phyloP scores from a whole-genome alignment of 2,113 vertebrate genomes.

The Neolamprologus longior region DNA sequence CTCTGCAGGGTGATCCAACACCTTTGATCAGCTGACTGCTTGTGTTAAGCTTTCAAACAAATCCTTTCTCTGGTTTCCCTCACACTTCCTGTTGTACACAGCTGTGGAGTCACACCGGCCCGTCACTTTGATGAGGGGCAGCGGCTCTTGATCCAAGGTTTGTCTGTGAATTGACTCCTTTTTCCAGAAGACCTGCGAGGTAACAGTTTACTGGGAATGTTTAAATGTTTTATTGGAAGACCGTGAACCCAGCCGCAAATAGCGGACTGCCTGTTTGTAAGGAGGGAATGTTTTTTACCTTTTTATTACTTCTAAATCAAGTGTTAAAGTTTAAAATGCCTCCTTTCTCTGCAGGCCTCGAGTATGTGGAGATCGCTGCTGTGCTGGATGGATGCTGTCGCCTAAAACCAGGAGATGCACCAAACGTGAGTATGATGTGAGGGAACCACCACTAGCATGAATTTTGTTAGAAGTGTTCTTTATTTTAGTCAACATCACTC shows the following conservation, averaged over 20 bases:
- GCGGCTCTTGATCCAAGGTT: not conserved
- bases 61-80: not conserved
- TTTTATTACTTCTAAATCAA: not conserved
- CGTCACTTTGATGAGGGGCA: not conserved
- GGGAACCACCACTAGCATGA: not conserved
- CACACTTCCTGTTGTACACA: conserved; percentile 14
- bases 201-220: not conserved
- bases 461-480: not conserved
- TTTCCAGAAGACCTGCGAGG: conserved; percentile 1
- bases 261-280: not conserved
- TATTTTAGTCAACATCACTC: not conserved
- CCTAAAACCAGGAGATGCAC: conserved; percentile 50
- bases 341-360: conserved; percentile 22
- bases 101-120: not conserved
- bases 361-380: conserved; percentile 44
- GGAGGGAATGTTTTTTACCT: not conserved
- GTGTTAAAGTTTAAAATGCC: not conserved
- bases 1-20: not conserved
- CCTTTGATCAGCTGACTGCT: not conserved
- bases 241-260: not conserved
- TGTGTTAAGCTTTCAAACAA: not conserved
- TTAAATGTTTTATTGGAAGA: not conserved
- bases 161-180: conserved; percentile 34
- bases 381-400: conserved; percentile 36
- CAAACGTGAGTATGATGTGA: conserved; percentile 40